Percentiles rank a stretch among this genome's conserved stretches.
phyloP scores from a whole-genome alignment of 2,113 vertebrate genomes.

The Anser brachyrhynchus region DNA sequence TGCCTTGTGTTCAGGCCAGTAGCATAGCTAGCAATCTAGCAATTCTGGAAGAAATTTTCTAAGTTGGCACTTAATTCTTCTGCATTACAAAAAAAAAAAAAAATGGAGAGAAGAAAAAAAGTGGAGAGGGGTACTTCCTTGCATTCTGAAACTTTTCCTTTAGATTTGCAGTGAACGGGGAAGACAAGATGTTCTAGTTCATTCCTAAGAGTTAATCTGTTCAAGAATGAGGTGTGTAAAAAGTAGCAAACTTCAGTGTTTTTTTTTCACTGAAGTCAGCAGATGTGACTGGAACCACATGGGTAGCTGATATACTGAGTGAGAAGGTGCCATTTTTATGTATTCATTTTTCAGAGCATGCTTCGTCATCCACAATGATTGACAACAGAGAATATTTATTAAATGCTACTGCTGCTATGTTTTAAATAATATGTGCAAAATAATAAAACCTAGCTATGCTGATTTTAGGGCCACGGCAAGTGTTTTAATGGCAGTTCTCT shows the following conservation, averaged over 20 bases:
- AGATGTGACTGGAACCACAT: neutral
- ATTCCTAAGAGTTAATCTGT: neutral
- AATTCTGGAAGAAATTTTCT: neutral
- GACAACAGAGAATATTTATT: neutral
- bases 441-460: neutral
- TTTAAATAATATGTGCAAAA: neutral
- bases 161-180: neutral
- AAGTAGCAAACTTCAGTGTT: neutral
- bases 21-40: neutral
- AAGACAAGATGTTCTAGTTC: neutral
- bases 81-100: neutral
- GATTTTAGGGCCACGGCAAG: neutral
- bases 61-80: neutral
- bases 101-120: neutral
- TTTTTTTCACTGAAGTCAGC: neutral
- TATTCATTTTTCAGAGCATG: neutral
- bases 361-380: neutral
- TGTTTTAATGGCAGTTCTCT: neutral
- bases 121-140: neutral
- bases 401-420: neutral
- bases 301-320: neutral
- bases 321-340: neutral
- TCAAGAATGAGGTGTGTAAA: neutral
- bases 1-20: neutral
- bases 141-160: neutral